A percentile compares a stretch with the other conserved stretches of the same genome.
phyloP scores from a whole-genome alignment of 1,140 invertebrate species.

The Drosophila elegans region DNA sequence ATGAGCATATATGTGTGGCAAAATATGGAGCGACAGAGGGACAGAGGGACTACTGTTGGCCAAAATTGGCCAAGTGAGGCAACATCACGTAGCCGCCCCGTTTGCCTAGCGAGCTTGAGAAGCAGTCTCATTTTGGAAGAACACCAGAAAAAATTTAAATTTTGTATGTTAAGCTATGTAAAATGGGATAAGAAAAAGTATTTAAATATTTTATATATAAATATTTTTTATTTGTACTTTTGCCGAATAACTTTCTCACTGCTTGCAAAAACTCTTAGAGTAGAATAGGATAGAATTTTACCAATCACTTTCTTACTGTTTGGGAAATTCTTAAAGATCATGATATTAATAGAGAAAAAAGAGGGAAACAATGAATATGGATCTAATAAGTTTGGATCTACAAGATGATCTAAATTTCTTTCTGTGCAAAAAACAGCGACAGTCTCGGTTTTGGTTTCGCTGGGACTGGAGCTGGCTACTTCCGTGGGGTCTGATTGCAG shows the following conservation, averaged over 20 bases:
- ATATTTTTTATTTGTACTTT: too few relatives aligned
- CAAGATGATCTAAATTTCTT: neutral
- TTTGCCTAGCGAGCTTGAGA: constrained; percentile 20
- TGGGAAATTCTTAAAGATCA: too few relatives aligned
- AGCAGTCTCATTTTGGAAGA: constrained; percentile 8
- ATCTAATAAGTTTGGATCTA: too few relatives aligned
- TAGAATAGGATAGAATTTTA: too few relatives aligned
- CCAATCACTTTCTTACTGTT: too few relatives aligned
- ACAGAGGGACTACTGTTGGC: constrained; percentile 40
- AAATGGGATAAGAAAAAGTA: too few relatives aligned
- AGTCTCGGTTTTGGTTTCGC: constrained; percentile 37
- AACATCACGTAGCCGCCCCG: constrained; percentile 66
- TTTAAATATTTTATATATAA: too few relatives aligned
- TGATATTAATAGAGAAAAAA: too few relatives aligned
- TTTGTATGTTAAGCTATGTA: too few relatives aligned
- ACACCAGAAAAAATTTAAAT: neutral
- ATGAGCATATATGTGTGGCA: neutral
- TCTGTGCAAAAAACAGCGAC: constrained; percentile 37
- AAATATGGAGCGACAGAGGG: neutral
- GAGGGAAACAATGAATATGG: too few relatives aligned
- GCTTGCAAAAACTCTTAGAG: too few relatives aligned
- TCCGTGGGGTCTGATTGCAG: constrained; percentile 13
- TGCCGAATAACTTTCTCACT: too few relatives aligned
- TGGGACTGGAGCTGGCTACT: constrained; percentile 24
- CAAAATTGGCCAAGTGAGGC: constrained; percentile 72